Conservation (phyloP, 2,113 vertebrate species). For the Ptychochromis oligacanthus region DNA sequence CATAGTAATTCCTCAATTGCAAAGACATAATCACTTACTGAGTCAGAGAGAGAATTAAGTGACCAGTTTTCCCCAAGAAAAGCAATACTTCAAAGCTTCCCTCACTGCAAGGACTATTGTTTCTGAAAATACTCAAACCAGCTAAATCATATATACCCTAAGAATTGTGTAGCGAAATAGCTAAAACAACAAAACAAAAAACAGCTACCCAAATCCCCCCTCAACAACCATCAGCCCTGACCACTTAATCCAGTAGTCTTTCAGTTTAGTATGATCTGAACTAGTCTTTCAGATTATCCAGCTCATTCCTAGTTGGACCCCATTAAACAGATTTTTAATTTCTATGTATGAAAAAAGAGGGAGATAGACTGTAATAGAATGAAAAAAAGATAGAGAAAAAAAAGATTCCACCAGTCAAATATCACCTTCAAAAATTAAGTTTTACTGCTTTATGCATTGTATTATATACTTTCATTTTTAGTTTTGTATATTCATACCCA, state of each 20-base stretch:
- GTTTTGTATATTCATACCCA: not conserved
- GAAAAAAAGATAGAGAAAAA: not conserved
- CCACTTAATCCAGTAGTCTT: conserved; percentile 45
- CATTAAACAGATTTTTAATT: conserved; percentile 51
- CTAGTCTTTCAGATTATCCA: conserved; percentile 71
- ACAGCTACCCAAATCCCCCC: not conserved
- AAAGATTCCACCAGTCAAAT: not conserved
- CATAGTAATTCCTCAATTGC: conserved; percentile 49
- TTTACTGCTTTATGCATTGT: not conserved
- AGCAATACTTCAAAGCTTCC: conserved; percentile 45
- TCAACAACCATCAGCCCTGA: not conserved
- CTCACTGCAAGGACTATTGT: not conserved
- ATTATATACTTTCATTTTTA: not conserved
- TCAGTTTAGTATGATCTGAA: conserved; percentile 32
- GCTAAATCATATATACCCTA: conserved; percentile 22
- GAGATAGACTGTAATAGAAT: not conserved
- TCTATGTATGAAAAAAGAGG: conserved; percentile 16
- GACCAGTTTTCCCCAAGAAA: conserved; percentile 39
- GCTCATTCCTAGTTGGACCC: conserved; percentile 11
- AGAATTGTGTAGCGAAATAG: conserved; percentile 8
- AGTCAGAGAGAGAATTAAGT: conserved; percentile 24
- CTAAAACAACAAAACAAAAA: conserved; percentile 17
- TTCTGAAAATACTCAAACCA: conserved; percentile 31
- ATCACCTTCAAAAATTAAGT: not conserved
- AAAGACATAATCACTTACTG: conserved; percentile 33